phyloP scores from a whole-genome alignment of 2,888 invertebrate species.

The Metalampra italica region DNA sequence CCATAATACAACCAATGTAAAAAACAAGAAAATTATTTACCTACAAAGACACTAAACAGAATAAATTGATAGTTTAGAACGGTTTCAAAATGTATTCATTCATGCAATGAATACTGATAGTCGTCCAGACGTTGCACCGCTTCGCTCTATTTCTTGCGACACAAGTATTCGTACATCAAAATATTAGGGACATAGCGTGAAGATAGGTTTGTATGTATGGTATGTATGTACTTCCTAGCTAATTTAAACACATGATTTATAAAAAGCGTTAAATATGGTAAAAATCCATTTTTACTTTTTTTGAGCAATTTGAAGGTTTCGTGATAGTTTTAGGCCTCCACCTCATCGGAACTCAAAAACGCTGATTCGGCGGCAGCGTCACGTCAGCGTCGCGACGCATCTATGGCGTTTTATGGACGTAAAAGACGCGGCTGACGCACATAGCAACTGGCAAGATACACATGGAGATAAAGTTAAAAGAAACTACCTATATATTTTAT shows the following conservation, averaged over 20 bases:
- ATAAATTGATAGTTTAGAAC: conserved; percentile 17
- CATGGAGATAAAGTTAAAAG: no score
- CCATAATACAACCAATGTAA: background rate
- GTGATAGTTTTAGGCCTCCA: conserved; percentile 3
- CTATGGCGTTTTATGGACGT: no score
- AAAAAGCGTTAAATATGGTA: background rate
- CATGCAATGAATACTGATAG: conserved; percentile 33
- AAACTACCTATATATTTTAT: no score
- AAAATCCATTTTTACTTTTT: background rate
- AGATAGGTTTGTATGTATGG: no score
- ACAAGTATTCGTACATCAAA: background rate
- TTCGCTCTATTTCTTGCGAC: background rate
- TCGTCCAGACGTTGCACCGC: conserved; percentile 9
- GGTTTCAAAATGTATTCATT: conserved; percentile 35
- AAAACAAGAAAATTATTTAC: background rate
- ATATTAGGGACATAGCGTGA: no score
- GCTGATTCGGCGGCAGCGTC: no score
- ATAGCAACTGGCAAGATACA: no score
- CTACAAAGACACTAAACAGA: conserved; percentile 8
- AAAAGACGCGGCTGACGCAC: no score
- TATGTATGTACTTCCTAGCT: no score
- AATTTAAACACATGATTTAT: background rate
- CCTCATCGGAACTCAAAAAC: no score
- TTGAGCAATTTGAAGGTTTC: no score
- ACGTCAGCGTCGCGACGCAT: no score